Percentiles rank a stretch among this genome's conserved stretches.
Evolutionary conservation across 2,888 invertebrate species (phyloP).

Genomic region (Sesamia inferens): DNA sequence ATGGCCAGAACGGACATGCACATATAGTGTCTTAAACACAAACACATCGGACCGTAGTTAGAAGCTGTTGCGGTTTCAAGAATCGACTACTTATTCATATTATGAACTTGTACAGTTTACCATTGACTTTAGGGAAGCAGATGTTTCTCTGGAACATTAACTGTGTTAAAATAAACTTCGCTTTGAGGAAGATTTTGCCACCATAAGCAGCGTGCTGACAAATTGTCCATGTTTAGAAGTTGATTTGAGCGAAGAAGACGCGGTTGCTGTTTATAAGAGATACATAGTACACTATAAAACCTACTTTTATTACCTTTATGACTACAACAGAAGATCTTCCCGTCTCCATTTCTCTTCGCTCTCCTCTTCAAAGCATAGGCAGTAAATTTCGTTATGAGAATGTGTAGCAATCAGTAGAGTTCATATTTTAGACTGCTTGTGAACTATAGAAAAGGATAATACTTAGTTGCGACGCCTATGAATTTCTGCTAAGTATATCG

Average conservation of each 20-base stretch:
- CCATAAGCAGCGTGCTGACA: slow-evolving; percentile 59
- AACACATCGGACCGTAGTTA: slow-evolving; percentile 25
- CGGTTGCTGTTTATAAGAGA: slow-evolving; percentile 20
- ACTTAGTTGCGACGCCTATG: background rate
- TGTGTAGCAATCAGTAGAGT: slow-evolving; percentile 51
- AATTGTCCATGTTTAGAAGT: slow-evolving; percentile 67
- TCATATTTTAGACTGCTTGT: slow-evolving; percentile 21
- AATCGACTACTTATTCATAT: slow-evolving; percentile 31
- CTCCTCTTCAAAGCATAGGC: slow-evolving; percentile 65
- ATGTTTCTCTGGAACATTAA: no score
- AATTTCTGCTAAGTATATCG: no score
- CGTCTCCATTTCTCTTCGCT: slow-evolving; percentile 57
- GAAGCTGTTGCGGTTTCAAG: slow-evolving; percentile 46
- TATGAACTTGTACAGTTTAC: slow-evolving; percentile 7
- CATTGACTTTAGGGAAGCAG: no score
- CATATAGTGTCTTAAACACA: slow-evolving; percentile 85
- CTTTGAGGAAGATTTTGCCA: slow-evolving; percentile 7
- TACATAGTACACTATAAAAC: background rate
- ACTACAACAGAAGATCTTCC: slow-evolving; percentile 17
- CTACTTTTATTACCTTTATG: background rate
- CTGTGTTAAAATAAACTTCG: no score
- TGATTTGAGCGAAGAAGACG: slow-evolving; percentile 28
- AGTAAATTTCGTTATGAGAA: slow-evolving; percentile 62
- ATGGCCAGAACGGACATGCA: slow-evolving; percentile 84
- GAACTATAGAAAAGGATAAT: background rate